A percentile compares a stretch with the other conserved stretches of the same genome.
Conservation (phyloP, 2,888 invertebrate species). For the Athalia circularis region DNA sequence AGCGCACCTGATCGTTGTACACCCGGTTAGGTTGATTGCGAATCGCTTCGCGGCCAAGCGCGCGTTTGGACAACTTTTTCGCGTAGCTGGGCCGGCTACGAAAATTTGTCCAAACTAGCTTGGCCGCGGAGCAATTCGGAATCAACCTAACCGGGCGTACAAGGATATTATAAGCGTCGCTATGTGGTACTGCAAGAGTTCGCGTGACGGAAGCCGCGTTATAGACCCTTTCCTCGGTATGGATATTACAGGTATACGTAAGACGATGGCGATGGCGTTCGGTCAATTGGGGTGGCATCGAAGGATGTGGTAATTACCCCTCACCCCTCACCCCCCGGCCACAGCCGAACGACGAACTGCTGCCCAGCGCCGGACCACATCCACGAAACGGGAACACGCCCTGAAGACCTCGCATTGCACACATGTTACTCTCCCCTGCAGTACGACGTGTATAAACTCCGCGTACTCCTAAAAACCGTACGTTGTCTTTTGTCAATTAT, state of each 20-base stretch:
- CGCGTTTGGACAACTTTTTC: too few species aligned
- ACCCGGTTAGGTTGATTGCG: too few species aligned
- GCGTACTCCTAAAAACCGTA: constrained; percentile 3
- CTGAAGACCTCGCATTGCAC: constrained; percentile 69
- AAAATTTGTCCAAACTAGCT: too few species aligned
- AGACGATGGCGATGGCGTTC: constrained; percentile 31
- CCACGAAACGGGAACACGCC: constrained; percentile 71
- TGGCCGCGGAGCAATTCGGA: too few species aligned
- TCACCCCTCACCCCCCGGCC: constrained; percentile 49
- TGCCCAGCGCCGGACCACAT: constrained; percentile 65
- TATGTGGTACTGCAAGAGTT: constrained; percentile 53
- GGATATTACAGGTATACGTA: neutral
- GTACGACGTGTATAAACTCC: constrained; percentile 36
- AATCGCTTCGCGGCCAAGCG: too few species aligned
- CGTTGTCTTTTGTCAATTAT: constrained; percentile 50
- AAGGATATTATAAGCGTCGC: too few species aligned
- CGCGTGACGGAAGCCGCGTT: constrained; percentile 68
- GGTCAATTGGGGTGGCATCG: constrained; percentile 59
- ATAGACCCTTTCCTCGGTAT: constrained; percentile 26
- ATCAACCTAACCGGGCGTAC: too few species aligned
- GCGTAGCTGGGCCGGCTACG: too few species aligned
- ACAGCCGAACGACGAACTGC: constrained; percentile 54
- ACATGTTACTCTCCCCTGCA: constrained; percentile 67
- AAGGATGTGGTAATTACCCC: constrained; percentile 71
- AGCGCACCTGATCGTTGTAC: too few species aligned